Evolutionary conservation across 2,888 invertebrate genomes (phyloP).

Genomic region (Caenorhabditis sp.): DNA sequence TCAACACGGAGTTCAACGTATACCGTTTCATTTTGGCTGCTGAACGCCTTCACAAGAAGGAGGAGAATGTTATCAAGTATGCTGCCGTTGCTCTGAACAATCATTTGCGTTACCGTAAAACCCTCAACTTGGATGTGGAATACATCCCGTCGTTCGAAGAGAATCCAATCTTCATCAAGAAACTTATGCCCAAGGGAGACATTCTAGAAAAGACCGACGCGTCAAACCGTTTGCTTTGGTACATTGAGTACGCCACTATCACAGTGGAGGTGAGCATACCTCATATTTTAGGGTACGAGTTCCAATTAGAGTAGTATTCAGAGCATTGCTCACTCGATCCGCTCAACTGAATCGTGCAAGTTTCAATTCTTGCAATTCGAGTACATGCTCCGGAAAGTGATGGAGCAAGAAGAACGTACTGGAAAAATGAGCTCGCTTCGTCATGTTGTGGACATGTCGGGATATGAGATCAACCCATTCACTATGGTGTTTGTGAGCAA

Average conservation of each 20-base stretch:
- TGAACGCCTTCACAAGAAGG: conserved; percentile 74
- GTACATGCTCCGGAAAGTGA: conserved; percentile 80
- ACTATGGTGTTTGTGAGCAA: conserved; percentile 82
- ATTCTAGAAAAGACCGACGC: conserved; percentile 70
- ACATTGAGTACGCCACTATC: conserved; percentile 81
- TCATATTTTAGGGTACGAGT: neutral
- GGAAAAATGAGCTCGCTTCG: conserved; percentile 79
- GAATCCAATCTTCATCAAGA: conserved; percentile 79
- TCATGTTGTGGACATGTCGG: conserved; percentile 81
- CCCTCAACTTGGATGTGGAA: conserved; percentile 78
- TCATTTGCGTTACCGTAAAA: conserved; percentile 79
- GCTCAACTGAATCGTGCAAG: conserved; percentile 78
- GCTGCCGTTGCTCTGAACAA: conserved; percentile 80
- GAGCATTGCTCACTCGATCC: conserved; percentile 80
- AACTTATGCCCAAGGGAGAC: conserved; percentile 79
- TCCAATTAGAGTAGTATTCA: conserved; percentile 49
- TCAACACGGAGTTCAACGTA: conserved; percentile 83
- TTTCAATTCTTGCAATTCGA: conserved; percentile 83
- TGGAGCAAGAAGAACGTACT: conserved; percentile 80
- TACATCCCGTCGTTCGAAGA: conserved; percentile 77
- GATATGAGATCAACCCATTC: conserved; percentile 82
- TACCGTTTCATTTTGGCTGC: conserved; percentile 82
- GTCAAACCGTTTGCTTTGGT: conserved; percentile 81
- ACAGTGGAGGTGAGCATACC: conserved; percentile 76
- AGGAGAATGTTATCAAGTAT: conserved; percentile 78